Base-by-base conservation (phyloP, 2,888 invertebrate genomes). In the Coelopa pilipes region DNA sequence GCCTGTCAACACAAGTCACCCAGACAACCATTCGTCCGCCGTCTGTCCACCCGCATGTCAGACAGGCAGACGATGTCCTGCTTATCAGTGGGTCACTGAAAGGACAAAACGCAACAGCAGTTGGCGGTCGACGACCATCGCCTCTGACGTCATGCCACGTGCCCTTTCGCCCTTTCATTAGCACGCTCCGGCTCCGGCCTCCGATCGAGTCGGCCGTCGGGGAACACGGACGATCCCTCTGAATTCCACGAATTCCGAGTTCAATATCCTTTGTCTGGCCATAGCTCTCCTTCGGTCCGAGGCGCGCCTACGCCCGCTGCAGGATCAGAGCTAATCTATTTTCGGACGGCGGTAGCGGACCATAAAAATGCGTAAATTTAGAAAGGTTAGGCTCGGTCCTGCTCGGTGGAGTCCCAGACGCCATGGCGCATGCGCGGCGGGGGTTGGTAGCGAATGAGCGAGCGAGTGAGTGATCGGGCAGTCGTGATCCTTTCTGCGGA, bases 331-430 rank as follows among this genome's bases (percentile, higher is more conserved):
- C 53, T 71, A 71, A 71, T 71, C 63, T 71, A 71, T 71, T 70
- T 63, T 57, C 12, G 34, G 45, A 17, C 55, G 46, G n/a, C 68
- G 72, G 65, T 68, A 73, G 68, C 45, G 24, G 62, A 68, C 21
- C 73, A 62, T 62, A 62, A 73, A 69, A 73, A 62, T 68, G 68
- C 19, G 68, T 73, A 62, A 47, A 24, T 66, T 66, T 72, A n/a
- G 60, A 60, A 63, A 67, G n/a, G n/a, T n/a, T n/a, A 68, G 24
- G 17, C 49, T n/a, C 13, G n/a, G n/a, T n/a, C n/a, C n/a, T n/a
- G n/a, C n/a, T n/a, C 21, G 70, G 49, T 15, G 53, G 34, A 49
- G 53, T 34, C 13, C 24, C n/a, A 57, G 46, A 53, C 17, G 45
- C 34, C 7, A 21, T 24, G 62, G 50, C 53, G 53, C 62, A 65